Evolutionary conservation across 2,113 vertebrate genomes (phyloP).

Genomic region (Rhabdomys dilectus): DNA sequence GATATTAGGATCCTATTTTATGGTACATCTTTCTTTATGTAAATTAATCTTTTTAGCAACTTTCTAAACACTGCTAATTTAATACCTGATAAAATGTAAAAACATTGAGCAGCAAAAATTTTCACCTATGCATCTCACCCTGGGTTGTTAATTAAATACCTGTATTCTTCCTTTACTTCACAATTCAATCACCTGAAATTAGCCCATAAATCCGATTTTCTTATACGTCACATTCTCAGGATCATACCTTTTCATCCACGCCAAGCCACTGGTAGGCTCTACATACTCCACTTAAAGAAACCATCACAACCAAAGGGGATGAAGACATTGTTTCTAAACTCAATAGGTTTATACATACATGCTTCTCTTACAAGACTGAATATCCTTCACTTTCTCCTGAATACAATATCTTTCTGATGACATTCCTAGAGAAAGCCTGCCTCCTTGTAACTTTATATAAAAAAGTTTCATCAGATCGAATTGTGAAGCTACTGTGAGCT

Average conservation of each 20-base stretch:
- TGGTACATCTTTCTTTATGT: not conserved
- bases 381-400: not conserved
- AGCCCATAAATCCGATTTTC: not conserved
- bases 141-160: not conserved
- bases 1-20: not conserved
- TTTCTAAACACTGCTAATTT: not conserved
- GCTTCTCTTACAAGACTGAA: not conserved
- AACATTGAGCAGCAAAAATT: not conserved
- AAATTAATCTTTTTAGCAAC: not conserved
- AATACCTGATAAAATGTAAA: not conserved
- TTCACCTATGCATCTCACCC: not conserved
- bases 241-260: not conserved
- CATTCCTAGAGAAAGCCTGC: not conserved
- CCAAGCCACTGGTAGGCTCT: accelerated
- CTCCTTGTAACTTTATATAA: not conserved
- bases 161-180: not conserved
- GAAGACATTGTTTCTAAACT: not conserved
- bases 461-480: too few species aligned
- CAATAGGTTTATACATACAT: not conserved
- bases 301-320: not conserved
- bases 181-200: not conserved
- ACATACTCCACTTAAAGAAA: not conserved
- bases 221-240: too few species aligned
- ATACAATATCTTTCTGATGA: not conserved
- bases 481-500: not conserved